Conservation (phyloP, 1,140 invertebrate species). For the Ceratina australensis region DNA sequence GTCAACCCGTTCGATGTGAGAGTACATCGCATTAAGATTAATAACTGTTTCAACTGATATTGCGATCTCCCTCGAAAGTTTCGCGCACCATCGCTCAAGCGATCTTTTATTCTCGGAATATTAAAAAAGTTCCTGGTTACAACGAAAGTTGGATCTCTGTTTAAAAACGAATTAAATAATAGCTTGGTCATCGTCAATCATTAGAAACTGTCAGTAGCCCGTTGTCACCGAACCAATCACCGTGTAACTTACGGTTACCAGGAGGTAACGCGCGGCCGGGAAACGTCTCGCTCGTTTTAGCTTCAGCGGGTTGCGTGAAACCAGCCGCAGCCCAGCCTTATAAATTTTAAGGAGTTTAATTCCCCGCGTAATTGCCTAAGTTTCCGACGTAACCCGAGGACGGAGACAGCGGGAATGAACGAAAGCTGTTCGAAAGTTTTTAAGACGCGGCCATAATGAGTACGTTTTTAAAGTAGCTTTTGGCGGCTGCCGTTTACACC, state of each 20-base stretch:
- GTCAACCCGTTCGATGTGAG: neutral
- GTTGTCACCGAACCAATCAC: neutral
- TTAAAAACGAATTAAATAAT: neutral
- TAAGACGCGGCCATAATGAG: conserved; percentile 13
- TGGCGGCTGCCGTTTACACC: conserved; percentile 14
- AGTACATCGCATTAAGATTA: neutral
- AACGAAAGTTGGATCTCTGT: neutral
- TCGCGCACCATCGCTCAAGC: neutral
- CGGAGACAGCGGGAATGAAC: neutral
- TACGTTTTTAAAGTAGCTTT: conserved; percentile 29
- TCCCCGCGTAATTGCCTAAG: conserved; percentile 64
- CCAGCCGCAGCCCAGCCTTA: conserved; percentile 32
- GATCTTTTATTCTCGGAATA: neutral
- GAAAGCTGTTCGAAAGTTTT: conserved; percentile 46
- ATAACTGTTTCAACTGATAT: neutral
- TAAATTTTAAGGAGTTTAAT: conserved; percentile 69
- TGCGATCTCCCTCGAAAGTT: neutral
- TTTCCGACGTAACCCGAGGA: conserved; percentile 35
- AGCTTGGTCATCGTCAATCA: neutral
- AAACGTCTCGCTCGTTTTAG: neutral
- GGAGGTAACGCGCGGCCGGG: conserved; percentile 12
- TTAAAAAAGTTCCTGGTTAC: conserved; percentile 6
- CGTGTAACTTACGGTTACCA: neutral
- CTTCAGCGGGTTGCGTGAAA: conserved; percentile 33
- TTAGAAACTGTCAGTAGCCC: neutral